Conservation (phyloP, 2,888 invertebrate species). For the Deroplatys truncata region DNA sequence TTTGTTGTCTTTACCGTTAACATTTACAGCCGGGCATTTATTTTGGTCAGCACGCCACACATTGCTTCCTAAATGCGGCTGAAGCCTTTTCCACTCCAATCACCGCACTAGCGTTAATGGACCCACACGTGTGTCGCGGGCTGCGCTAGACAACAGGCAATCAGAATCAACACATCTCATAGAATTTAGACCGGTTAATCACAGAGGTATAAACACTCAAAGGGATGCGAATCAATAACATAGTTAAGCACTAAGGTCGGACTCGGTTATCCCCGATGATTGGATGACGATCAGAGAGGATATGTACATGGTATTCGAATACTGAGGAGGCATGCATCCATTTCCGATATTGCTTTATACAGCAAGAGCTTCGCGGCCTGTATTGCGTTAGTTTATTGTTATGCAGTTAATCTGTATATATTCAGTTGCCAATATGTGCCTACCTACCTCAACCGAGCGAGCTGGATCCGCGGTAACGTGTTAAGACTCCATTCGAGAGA, state of each 20-base stretch:
- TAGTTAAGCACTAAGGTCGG: neutral
- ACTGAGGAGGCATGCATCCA: neutral
- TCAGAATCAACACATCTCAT: neutral
- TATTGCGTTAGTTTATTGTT: no score
- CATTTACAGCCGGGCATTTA: neutral
- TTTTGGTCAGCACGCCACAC: neutral
- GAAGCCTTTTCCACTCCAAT: neutral
- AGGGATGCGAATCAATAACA: neutral
- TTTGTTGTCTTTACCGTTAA: neutral
- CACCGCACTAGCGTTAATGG: neutral
- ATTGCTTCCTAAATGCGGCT: neutral
- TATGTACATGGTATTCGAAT: neutral
- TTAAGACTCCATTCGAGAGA: no score
- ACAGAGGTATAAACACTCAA: neutral
- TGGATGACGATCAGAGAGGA: neutral
- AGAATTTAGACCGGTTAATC: neutral
- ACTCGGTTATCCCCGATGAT: neutral
- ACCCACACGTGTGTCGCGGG: neutral
- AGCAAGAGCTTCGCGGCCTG: neutral
- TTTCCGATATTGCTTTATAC: neutral
- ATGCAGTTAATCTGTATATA: no score
- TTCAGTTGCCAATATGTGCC: no score
- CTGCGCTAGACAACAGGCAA: neutral
- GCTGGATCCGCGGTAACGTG: no score
- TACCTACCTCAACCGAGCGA: no score